Evolutionary conservation across 2,888 invertebrate species (phyloP).

Genomic region (Andrena praecox): DNA sequence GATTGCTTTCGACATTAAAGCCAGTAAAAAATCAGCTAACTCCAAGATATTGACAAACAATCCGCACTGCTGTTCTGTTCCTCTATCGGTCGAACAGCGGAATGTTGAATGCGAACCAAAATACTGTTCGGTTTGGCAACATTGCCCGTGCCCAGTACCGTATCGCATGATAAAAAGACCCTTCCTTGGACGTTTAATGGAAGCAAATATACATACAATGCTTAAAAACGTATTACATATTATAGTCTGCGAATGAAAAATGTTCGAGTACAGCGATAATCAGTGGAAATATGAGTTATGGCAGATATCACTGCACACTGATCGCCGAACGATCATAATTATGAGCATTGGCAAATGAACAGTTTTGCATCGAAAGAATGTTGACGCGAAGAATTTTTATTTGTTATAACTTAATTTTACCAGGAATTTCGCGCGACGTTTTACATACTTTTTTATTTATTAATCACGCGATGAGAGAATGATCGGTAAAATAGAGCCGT

Average conservation of each 20-base stretch:
- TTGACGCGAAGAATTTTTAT: not conserved
- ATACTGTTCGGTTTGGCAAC: constrained; percentile 68
- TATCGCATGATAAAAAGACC: constrained; percentile 29
- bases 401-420: not conserved
- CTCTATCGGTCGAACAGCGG: constrained; percentile 68
- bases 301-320: not conserved
- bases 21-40: constrained; percentile 54
- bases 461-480: not conserved
- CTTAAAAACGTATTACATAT: constrained; percentile 1
- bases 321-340: not conserved
- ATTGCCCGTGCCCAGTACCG: constrained; percentile 50
- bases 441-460: not conserved
- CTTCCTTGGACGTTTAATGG: not conserved
- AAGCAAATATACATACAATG: not conserved
- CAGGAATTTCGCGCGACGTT: not conserved
- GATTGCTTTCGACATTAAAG: constrained; percentile 37
- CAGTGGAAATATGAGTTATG: not conserved
- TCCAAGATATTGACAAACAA: constrained; percentile 76
- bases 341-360: not conserved
- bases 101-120: constrained; percentile 72
- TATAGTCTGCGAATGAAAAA: not conserved
- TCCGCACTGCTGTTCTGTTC: constrained; percentile 62
- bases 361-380: not conserved
- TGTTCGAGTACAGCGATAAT: not conserved
- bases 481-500: not conserved